Percentiles rank a stretch among this genome's conserved stretches.
phyloP scores from a whole-genome alignment of 92 coral and sea anemone genomes.

The Palythoa heliodiscus region DNA sequence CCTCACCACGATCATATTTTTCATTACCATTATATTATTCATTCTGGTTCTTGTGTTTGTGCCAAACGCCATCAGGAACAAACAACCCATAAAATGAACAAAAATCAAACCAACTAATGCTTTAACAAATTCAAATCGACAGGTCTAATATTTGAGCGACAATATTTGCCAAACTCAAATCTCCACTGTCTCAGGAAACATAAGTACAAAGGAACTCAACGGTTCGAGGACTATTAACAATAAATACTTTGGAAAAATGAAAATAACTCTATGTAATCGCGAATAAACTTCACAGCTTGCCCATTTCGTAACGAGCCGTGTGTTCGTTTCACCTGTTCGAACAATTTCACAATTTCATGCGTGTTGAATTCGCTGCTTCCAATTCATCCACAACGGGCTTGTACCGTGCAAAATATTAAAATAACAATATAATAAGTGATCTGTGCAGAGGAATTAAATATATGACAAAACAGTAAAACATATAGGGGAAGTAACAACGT shows the following conservation, averaged over 20 bases:
- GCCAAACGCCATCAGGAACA: background rate
- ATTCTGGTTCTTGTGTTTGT: conserved; percentile 16
- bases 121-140: conserved; percentile 7
- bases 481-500: background rate
- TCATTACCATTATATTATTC: background rate
- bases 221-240: background rate
- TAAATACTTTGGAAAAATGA: background rate
- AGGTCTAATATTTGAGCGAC: background rate
- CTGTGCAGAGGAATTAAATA: background rate
- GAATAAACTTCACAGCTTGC: background rate
- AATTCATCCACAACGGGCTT: background rate
- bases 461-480: background rate
- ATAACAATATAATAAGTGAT: background rate
- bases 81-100: background rate
- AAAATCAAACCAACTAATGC: background rate
- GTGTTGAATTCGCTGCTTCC: background rate
- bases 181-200: background rate
- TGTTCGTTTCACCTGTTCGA: background rate
- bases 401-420: background rate
- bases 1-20: conserved; percentile 6
- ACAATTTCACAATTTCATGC: background rate
- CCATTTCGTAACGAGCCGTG: background rate
- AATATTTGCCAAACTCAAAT: background rate
- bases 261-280: background rate
- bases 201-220: background rate